Evolutionary conservation across 2,797 vertebrate genomes (phyloP), one percentile per base, ranked within the genome.

Genomic region (Chaetophractus vellerosus): DNA sequence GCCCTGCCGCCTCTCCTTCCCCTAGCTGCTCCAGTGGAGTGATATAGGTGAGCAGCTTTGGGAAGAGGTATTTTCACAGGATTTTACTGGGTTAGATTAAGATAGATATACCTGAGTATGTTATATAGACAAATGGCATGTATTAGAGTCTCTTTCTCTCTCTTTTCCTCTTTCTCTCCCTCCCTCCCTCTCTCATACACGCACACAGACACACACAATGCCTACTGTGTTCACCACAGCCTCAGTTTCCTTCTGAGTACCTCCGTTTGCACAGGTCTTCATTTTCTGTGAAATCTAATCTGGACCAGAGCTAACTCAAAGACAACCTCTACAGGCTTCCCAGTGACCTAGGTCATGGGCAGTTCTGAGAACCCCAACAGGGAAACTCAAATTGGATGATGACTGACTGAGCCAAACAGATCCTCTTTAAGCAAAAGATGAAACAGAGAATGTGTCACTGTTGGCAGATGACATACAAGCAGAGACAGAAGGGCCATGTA

Each of bases 21-120:
- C 10, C 28, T 82, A n/a, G n/a, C 5, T 50, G 93, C 92, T 92
- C 59, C 21, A 75, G n/a, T 63, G 28, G 28, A 72, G 79, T 94
- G 41, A 78, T 63, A 72, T 14, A 69, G n/a, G 12, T 63, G 36
- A 75, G 72, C 33, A 64, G 41, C n/a, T 85, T 45, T 83, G 4
- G 16, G 63, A 64, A 64, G 33, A 69, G 48, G 31, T 57, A 59
- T n/a, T 82, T 71, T 50, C 26, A 64, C 33, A 45, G 28, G 55
- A 50, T 63, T 93, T 90, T 79, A 9, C 38, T 76, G 72, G 21
- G 28, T 23, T 71, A 38, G 75, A 76, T 63, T 79, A 84, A 91
- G 26, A 16, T 63, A 63, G 26, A 24, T 74, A 23, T 1, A 41
- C 7, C 36, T 31, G 8, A 63, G 6, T 68, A 2, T 48, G 41